phyloP scores from a whole-genome alignment of 2,797 vertebrate species.

The Calcarius lapponicus region DNA sequence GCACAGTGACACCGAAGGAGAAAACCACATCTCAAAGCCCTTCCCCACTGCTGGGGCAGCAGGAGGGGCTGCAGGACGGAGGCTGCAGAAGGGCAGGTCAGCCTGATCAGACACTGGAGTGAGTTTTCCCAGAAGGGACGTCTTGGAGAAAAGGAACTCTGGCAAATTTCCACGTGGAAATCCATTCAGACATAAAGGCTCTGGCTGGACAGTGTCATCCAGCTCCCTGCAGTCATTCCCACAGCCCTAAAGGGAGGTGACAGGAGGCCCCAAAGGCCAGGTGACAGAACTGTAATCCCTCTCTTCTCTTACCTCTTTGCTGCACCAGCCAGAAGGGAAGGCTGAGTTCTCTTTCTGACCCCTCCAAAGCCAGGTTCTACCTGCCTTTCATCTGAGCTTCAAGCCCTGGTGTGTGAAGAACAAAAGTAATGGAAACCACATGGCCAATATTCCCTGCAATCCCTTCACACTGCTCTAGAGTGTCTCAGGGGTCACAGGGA shows the following conservation, averaged over 20 bases:
- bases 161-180: background rate
- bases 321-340: background rate
- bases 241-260: accelerated
- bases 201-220: background rate
- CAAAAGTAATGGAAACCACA: background rate
- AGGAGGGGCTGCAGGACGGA: background rate
- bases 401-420: background rate
- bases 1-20: background rate
- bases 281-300: background rate
- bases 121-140: background rate
- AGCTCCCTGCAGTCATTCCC: background rate
- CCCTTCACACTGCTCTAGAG: background rate
- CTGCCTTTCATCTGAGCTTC: background rate
- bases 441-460: background rate
- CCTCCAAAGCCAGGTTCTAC: background rate
- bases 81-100: background rate
- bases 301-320: background rate
- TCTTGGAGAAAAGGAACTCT: background rate
- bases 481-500: background rate
- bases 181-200: background rate
- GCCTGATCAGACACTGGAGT: accelerated
- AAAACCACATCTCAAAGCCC: accelerated
- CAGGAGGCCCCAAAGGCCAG: background rate
- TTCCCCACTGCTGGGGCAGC: background rate
- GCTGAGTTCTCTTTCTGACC: background rate